Conservation (phyloP, 2,797 vertebrate genomes). For the Cyprinella venusta region DNA sequence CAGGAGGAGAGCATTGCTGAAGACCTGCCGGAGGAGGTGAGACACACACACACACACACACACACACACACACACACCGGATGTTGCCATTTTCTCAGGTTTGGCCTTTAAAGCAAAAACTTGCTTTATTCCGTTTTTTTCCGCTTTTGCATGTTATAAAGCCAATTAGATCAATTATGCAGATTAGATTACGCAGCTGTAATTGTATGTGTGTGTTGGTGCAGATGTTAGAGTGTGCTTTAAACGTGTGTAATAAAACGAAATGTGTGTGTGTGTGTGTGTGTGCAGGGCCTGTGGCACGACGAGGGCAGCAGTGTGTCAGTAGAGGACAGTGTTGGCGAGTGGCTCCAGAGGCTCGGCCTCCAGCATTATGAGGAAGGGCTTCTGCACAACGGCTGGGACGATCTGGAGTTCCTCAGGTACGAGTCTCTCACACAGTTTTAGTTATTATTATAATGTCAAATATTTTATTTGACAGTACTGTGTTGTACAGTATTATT, state of each 20-base stretch:
- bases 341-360: slow-evolving; percentile 90
- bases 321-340: slow-evolving; percentile 86
- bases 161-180: too few relatives aligned
- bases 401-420: slow-evolving; percentile 98
- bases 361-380: slow-evolving; percentile 92
- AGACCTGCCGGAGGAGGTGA: slow-evolving; percentile 91
- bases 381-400: slow-evolving; percentile 95
- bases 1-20: slow-evolving; percentile 93
- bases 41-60: neutral
- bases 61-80: neutral
- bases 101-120: too few relatives aligned
- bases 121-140: too few relatives aligned
- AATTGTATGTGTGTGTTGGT: too few relatives aligned
- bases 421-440: slow-evolving; percentile 56
- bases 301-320: slow-evolving; percentile 81
- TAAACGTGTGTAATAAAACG: too few relatives aligned
- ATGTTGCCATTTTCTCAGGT: too few relatives aligned
- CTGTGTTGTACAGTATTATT: too few relatives aligned
- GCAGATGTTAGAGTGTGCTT: too few relatives aligned
- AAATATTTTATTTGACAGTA: too few relatives aligned
- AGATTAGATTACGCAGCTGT: too few relatives aligned
- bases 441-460: too few relatives aligned
- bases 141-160: too few relatives aligned
- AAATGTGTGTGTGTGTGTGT: neutral
- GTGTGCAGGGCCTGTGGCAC: slow-evolving; percentile 80